Evolutionary conservation across 2,888 invertebrate species (phyloP).

Genomic region (Aricia artaxerxes): DNA sequence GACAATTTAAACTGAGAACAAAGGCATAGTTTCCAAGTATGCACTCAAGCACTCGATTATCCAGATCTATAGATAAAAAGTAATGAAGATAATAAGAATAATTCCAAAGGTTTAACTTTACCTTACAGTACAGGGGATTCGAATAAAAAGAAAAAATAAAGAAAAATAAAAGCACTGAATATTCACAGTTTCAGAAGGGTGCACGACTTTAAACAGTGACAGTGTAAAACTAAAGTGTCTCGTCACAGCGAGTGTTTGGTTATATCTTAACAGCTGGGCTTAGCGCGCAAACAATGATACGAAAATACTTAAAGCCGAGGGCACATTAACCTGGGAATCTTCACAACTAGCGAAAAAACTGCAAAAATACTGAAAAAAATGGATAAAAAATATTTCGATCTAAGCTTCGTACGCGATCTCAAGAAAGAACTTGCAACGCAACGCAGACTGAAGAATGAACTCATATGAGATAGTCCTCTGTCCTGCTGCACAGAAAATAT

Average conservation of each 20-base stretch:
- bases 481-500: too few species aligned
- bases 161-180: not conserved
- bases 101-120: not conserved
- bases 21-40: not conserved
- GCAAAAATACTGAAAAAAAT: not conserved
- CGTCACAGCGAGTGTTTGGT: constrained; percentile 47
- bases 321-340: constrained; percentile 22
- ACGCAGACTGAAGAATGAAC: too few species aligned
- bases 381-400: too few species aligned
- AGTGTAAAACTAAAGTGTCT: constrained; percentile 47
- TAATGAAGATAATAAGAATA: not conserved
- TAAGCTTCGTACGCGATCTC: not conserved
- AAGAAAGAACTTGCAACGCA: too few species aligned
- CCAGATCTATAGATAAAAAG: not conserved
- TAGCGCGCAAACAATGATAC: constrained; percentile 43
- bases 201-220: constrained; percentile 52
- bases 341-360: not conserved
- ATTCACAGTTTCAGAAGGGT: not conserved
- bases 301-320: constrained; percentile 31
- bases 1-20: not conserved
- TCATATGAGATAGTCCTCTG: too few species aligned
- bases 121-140: too few species aligned
- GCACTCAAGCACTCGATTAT: not conserved
- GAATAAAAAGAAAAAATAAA: not conserved
- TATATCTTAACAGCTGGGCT: constrained; percentile 46